Percentiles rank a stretch among this genome's conserved stretches.
phyloP scores from a whole-genome alignment of 2,113 vertebrate genomes.

The Daboia siamensis region DNA sequence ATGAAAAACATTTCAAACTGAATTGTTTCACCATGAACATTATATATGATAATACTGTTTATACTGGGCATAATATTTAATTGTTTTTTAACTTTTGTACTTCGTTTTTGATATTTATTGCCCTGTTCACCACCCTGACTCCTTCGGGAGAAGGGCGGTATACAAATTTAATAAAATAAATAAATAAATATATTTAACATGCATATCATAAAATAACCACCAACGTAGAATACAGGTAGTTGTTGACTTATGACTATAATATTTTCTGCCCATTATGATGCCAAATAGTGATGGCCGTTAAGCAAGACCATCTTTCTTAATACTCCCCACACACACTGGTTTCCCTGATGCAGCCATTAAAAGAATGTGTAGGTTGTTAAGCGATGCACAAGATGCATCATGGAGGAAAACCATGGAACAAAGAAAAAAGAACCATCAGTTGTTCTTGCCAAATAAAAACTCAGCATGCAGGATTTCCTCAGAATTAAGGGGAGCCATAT shows the following conservation, averaged over 20 bases:
- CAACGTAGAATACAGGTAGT: neutral
- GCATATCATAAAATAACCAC: neutral
- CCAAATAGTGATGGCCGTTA: neutral
- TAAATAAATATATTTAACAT: neutral
- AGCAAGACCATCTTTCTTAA: neutral
- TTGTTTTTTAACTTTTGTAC: no score
- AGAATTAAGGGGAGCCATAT: neutral
- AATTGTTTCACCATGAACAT: neutral
- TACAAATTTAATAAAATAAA: no score
- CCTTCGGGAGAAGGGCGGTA: no score
- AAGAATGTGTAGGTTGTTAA: neutral
- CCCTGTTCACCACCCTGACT: no score
- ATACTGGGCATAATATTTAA: no score
- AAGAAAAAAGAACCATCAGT: neutral
- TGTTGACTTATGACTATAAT: neutral
- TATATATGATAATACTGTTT: no score
- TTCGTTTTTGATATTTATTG: no score
- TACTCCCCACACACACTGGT: rapidly evolving
- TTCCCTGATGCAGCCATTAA: neutral
- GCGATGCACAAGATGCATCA: neutral
- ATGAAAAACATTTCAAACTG: neutral
- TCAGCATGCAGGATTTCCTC: neutral
- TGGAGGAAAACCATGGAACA: neutral
- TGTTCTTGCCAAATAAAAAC: neutral
- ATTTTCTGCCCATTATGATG: no score